A percentile compares a stretch with the other conserved stretches of the same genome.
These are phyloP conservation scores for Tetanocera ferruginea DNA, from an alignment of 2,888 invertebrate species.

Conservation along the genomic window DNA sequence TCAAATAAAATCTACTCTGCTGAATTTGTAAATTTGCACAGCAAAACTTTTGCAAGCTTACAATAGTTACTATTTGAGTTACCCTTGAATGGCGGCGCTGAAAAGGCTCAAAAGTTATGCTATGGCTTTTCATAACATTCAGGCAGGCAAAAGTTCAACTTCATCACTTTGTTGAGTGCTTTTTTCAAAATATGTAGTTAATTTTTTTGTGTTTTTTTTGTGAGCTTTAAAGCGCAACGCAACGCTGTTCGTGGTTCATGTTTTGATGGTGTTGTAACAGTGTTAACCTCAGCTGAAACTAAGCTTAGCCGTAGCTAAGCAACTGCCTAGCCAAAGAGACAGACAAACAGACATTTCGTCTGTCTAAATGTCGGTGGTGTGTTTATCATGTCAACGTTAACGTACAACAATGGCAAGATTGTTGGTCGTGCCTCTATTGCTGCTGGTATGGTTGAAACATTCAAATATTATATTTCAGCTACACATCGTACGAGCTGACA, in stretches of 20 bases:
- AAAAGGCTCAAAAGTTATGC: no score
- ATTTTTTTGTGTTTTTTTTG: no score
- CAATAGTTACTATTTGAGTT: no score
- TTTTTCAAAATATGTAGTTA: no score
- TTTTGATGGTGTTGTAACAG: not conserved
- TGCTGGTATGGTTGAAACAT: not conserved
- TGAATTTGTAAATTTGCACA: no score
- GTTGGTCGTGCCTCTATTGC: not conserved
- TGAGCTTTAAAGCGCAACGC: not conserved
- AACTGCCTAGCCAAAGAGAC: not conserved
- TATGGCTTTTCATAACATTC: no score
- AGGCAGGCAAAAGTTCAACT: no score
- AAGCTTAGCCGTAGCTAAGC: no score
- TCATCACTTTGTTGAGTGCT: no score
- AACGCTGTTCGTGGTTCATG: not conserved
- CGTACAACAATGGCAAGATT: conserved; percentile 19
- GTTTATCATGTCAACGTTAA: conserved; percentile 11
- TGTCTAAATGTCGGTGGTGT: not conserved
- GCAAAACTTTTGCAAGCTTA: no score
- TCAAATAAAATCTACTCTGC: no score
- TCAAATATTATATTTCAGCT: conserved; percentile 13
- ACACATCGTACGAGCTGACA: not conserved
- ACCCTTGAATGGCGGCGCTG: no score
- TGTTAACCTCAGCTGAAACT: not conserved
- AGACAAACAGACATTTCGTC: not conserved